Evolutionary conservation across 1,140 invertebrate genomes (phyloP), one percentile per base, ranked within the genome.

Genomic region (Spodoptera frugiperda): DNA sequence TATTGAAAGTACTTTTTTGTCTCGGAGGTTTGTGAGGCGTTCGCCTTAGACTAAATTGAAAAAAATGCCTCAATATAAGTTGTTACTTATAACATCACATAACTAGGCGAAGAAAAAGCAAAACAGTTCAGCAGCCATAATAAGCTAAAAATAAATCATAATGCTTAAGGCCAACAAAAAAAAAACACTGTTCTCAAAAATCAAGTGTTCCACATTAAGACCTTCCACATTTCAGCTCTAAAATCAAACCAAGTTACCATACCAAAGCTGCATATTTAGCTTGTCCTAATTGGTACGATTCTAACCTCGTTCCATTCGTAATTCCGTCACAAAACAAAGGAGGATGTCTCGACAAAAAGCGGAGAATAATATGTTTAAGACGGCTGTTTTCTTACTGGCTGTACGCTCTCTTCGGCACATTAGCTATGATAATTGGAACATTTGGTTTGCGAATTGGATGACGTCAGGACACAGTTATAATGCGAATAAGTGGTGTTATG

Each of bases 381-480:
- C 68, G 70, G 53, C 82, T 84, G 65, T 78, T 80, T 73, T 54
- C 67, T 80, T 79, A 78, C 76, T 80, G 78, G 71, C 25, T 57
- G 79, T 78, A 68, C 79, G 57, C 76, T 85, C 82, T 86, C 82
- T 82, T 82, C 83, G 83, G 78, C 83, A 84, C 89, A 89, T 91
- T 91, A 89, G 87, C 78, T 91, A 91, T 90, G 88, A 91, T 91
- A 91, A 91, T 91, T 91, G 88, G 86, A 84, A 88, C 88, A 90
- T 91, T 91, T 87, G 86, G 87, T 87, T 89, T 85, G 84, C 82
- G 86, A 88, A 85, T 86, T 83, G 84, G 80, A 89, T 81, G 82
- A 82, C 79, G 84, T 80, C 81, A 83, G 77, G 76, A 84, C 79
- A 81, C 78, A 81, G 84, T 89, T 87, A 89, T 88, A 87, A 84